Evolutionary conservation across 1,140 invertebrate species (phyloP).

Genomic region (Copidosoma floridanum): DNA sequence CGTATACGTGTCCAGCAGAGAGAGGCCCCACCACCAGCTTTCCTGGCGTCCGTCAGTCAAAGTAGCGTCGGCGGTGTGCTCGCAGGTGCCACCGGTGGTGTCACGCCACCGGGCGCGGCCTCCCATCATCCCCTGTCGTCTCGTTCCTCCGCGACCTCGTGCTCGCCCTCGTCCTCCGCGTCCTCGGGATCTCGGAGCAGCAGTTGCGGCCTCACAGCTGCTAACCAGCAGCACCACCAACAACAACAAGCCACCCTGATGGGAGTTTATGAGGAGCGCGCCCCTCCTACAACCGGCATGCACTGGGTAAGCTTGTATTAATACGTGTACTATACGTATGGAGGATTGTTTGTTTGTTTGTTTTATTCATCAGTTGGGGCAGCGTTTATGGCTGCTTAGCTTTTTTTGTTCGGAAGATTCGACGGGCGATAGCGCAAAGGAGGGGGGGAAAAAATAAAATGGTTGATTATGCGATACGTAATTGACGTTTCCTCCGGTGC

Average conservation of each 20-base stretch:
- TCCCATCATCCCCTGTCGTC: not conserved
- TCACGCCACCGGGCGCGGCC: not conserved
- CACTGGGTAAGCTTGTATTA: slow-evolving; percentile 60
- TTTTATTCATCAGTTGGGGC: too few relatives aligned
- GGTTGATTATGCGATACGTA: too few relatives aligned
- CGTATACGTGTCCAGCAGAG: not conserved
- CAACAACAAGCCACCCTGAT: slow-evolving; percentile 57
- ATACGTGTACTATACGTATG: too few relatives aligned
- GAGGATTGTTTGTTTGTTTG: too few relatives aligned
- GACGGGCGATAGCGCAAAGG: too few relatives aligned
- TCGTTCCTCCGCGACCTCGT: not conserved
- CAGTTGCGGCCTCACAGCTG: slow-evolving; percentile 50
- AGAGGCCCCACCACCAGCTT: not conserved
- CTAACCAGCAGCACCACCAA: slow-evolving; percentile 53
- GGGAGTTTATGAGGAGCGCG: slow-evolving; percentile 62
- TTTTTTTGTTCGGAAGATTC: too few relatives aligned
- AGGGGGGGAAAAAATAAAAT: too few relatives aligned
- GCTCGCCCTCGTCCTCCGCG: slow-evolving; percentile 40
- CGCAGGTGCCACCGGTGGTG: slow-evolving; percentile 2
- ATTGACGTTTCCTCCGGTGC: too few relatives aligned
- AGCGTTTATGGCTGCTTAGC: too few relatives aligned
- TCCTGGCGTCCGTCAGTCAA: slow-evolving; percentile 16
- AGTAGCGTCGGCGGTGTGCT: slow-evolving; percentile 1
- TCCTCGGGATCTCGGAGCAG: slow-evolving; percentile 45
- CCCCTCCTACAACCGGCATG: slow-evolving; percentile 60